Conservation (phyloP, 2,888 invertebrate species). For the Ommatoiulus sabulosus region DNA sequence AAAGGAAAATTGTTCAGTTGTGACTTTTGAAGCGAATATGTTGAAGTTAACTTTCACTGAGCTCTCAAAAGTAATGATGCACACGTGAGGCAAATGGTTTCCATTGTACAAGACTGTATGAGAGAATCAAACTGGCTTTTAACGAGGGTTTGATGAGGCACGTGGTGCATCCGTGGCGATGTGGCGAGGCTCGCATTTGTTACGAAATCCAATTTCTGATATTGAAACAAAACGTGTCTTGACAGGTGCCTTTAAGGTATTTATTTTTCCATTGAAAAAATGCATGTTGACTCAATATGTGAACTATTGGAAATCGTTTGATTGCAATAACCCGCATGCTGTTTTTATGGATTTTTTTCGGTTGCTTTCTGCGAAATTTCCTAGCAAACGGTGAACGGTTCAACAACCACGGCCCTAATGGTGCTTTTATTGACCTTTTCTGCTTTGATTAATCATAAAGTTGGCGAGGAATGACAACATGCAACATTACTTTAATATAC, state of each 20-base stretch:
- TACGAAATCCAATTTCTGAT: background rate
- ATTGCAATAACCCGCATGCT: conserved; percentile 47
- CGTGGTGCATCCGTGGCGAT: background rate
- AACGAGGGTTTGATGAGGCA: background rate
- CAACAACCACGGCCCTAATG: conserved; percentile 39
- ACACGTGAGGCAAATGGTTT: too few relatives aligned
- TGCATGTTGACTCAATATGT: conserved; percentile 4
- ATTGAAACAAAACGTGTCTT: conserved; percentile 1
- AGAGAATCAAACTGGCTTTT: background rate
- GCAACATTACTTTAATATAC: conserved; percentile 21
- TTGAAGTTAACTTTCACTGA: too few relatives aligned
- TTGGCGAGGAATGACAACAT: conserved; percentile 39
- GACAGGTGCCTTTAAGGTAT: conserved; percentile 22
- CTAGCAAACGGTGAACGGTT: conserved; percentile 2
- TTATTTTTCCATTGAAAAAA: background rate
- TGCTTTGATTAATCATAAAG: conserved; percentile 38
- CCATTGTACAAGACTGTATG: too few relatives aligned
- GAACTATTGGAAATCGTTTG: conserved; percentile 47
- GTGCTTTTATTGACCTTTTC: conserved; percentile 39
- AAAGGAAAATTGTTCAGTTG: too few relatives aligned
- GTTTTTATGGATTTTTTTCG: conserved; percentile 16
- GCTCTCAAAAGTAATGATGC: too few relatives aligned
- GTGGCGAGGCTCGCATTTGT: background rate
- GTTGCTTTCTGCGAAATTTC: background rate
- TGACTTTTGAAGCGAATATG: too few relatives aligned